These are phyloP conservation scores for Dermatemys mawii DNA, from an alignment of 2,113 vertebrate genomes.

Conservation along the genomic window DNA sequence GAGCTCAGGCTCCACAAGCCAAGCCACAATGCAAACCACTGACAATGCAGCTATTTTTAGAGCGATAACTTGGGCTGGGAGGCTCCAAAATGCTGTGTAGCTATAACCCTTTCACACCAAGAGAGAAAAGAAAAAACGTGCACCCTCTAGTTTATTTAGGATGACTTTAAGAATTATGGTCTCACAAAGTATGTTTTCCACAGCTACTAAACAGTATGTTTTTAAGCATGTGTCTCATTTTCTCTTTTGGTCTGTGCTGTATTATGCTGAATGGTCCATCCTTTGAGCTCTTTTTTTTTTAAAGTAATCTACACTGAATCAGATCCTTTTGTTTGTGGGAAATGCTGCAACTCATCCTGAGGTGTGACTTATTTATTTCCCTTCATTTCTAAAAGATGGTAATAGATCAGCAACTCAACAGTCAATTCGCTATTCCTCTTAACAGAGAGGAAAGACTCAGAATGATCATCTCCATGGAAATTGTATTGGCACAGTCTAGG, in stretches of 20 bases:
- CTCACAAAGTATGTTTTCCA: not conserved
- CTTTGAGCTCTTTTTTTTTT: no score
- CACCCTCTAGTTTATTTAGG: not conserved
- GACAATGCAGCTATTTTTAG: not conserved
- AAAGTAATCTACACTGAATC: not conserved
- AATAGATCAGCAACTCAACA: not conserved
- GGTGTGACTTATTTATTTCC: not conserved
- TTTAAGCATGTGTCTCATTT: constrained; percentile 4
- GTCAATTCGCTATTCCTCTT: constrained; percentile 27
- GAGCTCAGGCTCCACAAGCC: not conserved
- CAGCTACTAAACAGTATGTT: not conserved
- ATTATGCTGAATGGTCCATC: accelerated
- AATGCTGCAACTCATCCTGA: not conserved
- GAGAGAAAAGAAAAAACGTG: not conserved
- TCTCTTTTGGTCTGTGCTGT: accelerated
- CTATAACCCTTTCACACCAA: not conserved
- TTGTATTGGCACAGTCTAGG: constrained; percentile 66
- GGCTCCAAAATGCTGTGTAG: not conserved
- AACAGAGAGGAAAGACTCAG: constrained; percentile 71
- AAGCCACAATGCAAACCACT: not conserved
- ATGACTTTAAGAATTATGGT: not conserved
- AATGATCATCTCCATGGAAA: constrained; percentile 76
- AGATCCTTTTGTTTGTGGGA: not conserved
- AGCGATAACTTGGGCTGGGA: not conserved
- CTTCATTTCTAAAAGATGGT: not conserved